Evolutionary conservation across 2,113 vertebrate species (phyloP), one percentile per base, ranked within the genome.

Genomic region (Psilopogon haemacephalus): DNA sequence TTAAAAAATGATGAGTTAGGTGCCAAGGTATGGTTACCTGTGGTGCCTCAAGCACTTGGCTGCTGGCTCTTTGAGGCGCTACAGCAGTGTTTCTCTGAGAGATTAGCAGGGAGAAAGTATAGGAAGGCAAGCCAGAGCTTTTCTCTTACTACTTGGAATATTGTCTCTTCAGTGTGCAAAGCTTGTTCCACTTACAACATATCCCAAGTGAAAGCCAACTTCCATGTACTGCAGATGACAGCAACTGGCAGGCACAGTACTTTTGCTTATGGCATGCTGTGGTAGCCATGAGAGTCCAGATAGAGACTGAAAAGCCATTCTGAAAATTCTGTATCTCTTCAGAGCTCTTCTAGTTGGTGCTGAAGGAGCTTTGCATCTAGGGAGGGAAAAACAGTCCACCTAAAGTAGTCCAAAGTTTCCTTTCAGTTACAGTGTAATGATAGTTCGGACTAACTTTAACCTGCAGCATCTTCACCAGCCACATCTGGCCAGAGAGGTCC

Each of bases 241-340:
- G 40, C 59, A 50, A 19, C 38, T 42, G 40, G 32, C 0, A 0
- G 28, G 35, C 59, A 9, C 0, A 0, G 19, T 8, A 40, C 38
- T 42, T 19, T 44, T 33, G 32, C 46, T 73, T 37, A 32, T 4
- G 42, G 26, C 0, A 1, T 23, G 12, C 30, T 20, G 50, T 17
- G 60, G 21, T 21, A 52, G 67, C 27, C 35, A 46, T 7, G 14
- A 86, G 28, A 27, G 13, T 48, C 54, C 27, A 13, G 23, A 5
- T 2, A 42, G 44, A 76, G 37, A 35, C 30, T n/a, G 63, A 77
- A 59, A 56, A 65, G 44, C 62, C 28, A 64, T 63, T 52, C 67
- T 80, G 71, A 69, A 71, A 75, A 37, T 27, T 88, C 37, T 68
- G 2, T 6, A 4, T 48, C 74, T 75, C n/a, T 65, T 79, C 35